These are phyloP conservation scores for Drosophila demipolita DNA, from an alignment of 2,888 invertebrate genomes.

Conservation along the genomic window DNA sequence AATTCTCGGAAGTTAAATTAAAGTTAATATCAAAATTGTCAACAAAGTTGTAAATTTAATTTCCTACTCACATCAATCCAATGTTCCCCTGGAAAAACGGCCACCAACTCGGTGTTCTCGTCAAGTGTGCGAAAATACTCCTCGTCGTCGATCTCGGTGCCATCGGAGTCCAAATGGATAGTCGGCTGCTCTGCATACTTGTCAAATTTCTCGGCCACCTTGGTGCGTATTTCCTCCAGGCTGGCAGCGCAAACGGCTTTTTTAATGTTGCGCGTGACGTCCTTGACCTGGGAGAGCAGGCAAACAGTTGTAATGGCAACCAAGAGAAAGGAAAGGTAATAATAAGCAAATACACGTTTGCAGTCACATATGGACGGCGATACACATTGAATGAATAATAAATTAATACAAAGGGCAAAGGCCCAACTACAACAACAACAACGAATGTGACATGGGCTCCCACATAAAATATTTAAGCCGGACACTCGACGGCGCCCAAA, in stretches of 20 bases:
- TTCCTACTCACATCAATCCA: constrained; percentile 87
- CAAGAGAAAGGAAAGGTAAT: constrained; percentile 25
- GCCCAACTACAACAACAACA: constrained; percentile 14
- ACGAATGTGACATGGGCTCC: constrained; percentile 38
- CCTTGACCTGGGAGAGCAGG: constrained; percentile 84
- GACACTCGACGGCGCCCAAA: constrained; percentile 53
- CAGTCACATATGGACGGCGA: constrained; percentile 47
- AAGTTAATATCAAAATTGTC: constrained; percentile 8
- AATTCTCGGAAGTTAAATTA: constrained; percentile 8
- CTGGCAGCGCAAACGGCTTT: constrained; percentile 93
- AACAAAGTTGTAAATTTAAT: not conserved
- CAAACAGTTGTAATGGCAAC: not conserved
- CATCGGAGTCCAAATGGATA: constrained; percentile 95
- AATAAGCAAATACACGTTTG: constrained; percentile 58
- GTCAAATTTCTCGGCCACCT: constrained; percentile 91
- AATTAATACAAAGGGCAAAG: constrained; percentile 53
- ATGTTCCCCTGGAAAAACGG: constrained; percentile 91
- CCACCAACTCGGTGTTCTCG: constrained; percentile 94
- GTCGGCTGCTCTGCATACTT: constrained; percentile 88
- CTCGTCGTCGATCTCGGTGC: constrained; percentile 97
- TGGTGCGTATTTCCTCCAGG: constrained; percentile 91
- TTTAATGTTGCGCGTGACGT: constrained; percentile 91
- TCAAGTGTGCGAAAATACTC: constrained; percentile 97
- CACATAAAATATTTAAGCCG: constrained; percentile 64
- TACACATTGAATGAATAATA: constrained; percentile 72